phyloP scores from a whole-genome alignment of 2,888 invertebrate species.

The Trissolcus brochymenae region DNA sequence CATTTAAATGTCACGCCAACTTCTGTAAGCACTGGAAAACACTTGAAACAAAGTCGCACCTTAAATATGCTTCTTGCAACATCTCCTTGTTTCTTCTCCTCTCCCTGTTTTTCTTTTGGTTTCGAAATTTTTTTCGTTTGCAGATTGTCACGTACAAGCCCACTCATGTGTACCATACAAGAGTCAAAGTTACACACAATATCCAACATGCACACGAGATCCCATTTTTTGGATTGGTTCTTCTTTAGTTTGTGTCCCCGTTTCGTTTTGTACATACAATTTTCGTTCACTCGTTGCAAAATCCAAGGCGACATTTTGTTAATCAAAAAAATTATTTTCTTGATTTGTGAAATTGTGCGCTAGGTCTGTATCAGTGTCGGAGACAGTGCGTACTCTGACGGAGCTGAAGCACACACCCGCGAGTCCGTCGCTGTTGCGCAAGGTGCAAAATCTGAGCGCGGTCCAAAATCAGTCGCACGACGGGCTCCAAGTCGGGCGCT shows the following conservation, averaged over 20 bases:
- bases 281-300: no score
- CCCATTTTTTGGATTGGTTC: not conserved
- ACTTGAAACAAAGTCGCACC: not conserved
- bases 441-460: conserved; percentile 57
- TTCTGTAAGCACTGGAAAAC: conserved; percentile 3
- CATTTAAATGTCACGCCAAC: no score
- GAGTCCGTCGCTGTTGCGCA: conserved; percentile 84
- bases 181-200: no score
- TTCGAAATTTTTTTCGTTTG: not conserved
- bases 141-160: conserved; percentile 1
- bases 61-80: not conserved
- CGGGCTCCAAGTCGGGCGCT: conserved; percentile 64
- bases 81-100: not conserved
- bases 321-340: no score
- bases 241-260: no score
- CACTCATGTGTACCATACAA: not conserved
- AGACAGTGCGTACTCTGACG: conserved; percentile 90
- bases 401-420: conserved; percentile 91
- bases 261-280: no score
- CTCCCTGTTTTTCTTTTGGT: not conserved
- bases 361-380: conserved; percentile 82
- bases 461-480: conserved; percentile 63
- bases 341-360: conserved; percentile 2
- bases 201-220: not conserved
- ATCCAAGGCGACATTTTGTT: no score